These are phyloP conservation scores for Stratiomys singularior DNA, from an alignment of 2,888 invertebrate species.

Conservation along the genomic window DNA sequence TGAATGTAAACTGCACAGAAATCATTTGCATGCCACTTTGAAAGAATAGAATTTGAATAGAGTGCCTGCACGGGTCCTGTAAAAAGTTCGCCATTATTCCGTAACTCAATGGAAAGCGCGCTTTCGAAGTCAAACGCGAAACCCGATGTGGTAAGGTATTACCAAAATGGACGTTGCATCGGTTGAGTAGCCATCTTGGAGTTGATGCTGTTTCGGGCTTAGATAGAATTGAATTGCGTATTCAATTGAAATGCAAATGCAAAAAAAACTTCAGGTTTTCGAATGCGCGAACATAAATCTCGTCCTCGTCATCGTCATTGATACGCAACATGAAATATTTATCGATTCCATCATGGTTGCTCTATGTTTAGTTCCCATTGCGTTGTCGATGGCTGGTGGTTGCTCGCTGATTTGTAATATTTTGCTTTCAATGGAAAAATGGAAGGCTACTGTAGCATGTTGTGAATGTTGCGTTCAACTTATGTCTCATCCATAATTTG, in stretches of 20 bases:
- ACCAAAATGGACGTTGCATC: neutral
- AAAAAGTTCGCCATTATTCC: constrained; percentile 19
- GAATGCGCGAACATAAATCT: constrained; percentile 19
- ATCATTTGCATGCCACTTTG: constrained; percentile 41
- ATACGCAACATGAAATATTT: constrained; percentile 45
- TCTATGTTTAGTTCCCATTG: neutral
- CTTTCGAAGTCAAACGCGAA: neutral
- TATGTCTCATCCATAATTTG: constrained; percentile 35
- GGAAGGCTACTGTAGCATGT: constrained; percentile 32
- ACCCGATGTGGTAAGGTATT: neutral
- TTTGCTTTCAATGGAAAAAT: constrained; percentile 44
- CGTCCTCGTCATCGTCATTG: constrained; percentile 38
- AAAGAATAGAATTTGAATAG: constrained; percentile 39
- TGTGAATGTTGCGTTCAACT: neutral
- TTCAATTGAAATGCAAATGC: constrained; percentile 40
- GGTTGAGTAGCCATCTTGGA: neutral
- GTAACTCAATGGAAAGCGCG: neutral
- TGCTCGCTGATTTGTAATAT: constrained; percentile 39
- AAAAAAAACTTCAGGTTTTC: constrained; percentile 24
- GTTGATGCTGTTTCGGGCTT: neutral
- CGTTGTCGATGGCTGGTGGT: constrained; percentile 1
- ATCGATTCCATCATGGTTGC: constrained; percentile 38
- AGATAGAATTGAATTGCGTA: constrained; percentile 9
- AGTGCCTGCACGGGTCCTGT: neutral
- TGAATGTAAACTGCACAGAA: constrained; percentile 30